Conservation (phyloP, 1,140 invertebrate species). For the Archivesica marissinica region DNA sequence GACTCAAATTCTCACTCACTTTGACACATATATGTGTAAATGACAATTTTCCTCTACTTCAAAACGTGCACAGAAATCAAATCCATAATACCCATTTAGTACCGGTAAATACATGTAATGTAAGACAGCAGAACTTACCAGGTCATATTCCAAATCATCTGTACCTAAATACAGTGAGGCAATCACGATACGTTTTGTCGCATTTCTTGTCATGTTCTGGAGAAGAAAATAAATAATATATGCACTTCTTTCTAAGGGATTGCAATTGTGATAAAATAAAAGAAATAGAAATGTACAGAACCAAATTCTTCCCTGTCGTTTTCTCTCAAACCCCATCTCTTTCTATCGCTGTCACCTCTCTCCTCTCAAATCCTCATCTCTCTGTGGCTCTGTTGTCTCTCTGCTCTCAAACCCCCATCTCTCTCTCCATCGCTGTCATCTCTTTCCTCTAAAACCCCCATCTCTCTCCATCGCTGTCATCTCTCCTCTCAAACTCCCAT, state of each 20-base stretch:
- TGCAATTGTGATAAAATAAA: too few relatives aligned
- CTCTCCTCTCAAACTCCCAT: too few relatives aligned
- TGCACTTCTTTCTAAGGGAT: too few relatives aligned
- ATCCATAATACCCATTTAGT: too few relatives aligned
- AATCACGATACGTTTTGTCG: conserved; percentile 92
- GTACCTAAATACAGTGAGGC: conserved; percentile 97
- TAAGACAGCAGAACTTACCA: conserved; percentile 87
- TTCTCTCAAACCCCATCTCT: neutral
- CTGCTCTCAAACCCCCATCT: neutral
- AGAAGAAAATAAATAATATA: conserved; percentile 82
- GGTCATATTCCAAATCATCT: conserved; percentile 91
- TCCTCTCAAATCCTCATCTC: neutral
- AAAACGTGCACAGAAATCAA: too few relatives aligned
- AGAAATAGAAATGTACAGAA: too few relatives aligned
- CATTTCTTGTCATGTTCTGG: conserved; percentile 88
- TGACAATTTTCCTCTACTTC: too few relatives aligned
- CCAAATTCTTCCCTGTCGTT: neutral
- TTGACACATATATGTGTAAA: too few relatives aligned
- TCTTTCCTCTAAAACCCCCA: neutral
- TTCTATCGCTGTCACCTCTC: neutral
- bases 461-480: neutral
- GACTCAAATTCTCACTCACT: too few relatives aligned
- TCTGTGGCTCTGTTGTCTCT: neutral
- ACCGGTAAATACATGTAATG: too few relatives aligned
- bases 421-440: neutral